phyloP scores from a whole-genome alignment of 2,888 invertebrate genomes.

The Drosophila stalkeri region DNA sequence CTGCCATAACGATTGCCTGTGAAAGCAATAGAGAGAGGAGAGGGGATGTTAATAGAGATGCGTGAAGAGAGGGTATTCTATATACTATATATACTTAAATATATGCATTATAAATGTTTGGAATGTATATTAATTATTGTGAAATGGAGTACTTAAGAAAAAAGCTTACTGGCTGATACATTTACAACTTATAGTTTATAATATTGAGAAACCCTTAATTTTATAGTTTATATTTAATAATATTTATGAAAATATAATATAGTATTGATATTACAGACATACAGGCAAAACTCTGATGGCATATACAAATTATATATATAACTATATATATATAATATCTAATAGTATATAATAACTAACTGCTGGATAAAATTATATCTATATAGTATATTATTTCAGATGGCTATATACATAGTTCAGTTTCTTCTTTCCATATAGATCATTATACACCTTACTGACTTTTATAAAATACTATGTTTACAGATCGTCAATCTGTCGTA shows the following conservation, averaged over 20 bases:
- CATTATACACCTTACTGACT: too few relatives aligned
- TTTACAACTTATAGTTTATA: not conserved
- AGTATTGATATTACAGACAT: not conserved
- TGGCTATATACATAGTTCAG: too few relatives aligned
- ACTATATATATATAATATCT: too few relatives aligned
- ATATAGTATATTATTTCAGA: too few relatives aligned
- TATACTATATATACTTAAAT: not conserved
- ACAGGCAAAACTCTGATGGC: too few relatives aligned
- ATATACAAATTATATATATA: too few relatives aligned
- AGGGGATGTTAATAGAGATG: not conserved
- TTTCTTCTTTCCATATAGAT: too few relatives aligned
- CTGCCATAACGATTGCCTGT: slow-evolving; percentile 77
- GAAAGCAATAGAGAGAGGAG: not conserved
- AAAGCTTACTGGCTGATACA: not conserved
- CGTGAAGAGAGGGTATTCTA: not conserved
- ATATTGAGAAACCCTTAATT: not conserved
- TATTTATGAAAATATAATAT: not conserved
- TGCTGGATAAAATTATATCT: too few relatives aligned
- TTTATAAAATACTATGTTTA: too few relatives aligned
- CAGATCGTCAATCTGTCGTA: too few relatives aligned
- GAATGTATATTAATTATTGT: not conserved
- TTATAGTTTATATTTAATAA: too few relatives aligned
- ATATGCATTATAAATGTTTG: not conserved
- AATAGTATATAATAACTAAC: too few relatives aligned
- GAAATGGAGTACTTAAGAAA: not conserved